Evolutionary conservation across 2,888 invertebrate species (phyloP).

Genomic region (Ethmia dodecea): DNA sequence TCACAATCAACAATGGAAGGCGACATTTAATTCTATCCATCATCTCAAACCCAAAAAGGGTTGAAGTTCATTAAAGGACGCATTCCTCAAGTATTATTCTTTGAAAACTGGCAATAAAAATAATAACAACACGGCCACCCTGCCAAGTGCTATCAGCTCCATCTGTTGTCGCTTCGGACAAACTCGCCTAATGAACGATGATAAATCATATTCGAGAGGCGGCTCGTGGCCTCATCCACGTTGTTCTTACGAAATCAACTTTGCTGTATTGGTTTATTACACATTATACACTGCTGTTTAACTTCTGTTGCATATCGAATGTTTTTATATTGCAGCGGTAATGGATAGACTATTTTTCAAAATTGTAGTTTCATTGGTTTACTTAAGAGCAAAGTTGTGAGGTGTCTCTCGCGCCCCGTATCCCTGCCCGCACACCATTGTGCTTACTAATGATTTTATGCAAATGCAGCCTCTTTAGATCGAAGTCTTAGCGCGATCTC

Average conservation of each 20-base stretch:
- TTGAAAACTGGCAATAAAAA: slow-evolving; percentile 76
- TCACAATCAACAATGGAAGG: slow-evolving; percentile 72
- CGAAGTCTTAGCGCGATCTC: slow-evolving; percentile 77
- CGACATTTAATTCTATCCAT: slow-evolving; percentile 76
- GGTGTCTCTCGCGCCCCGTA: slow-evolving; percentile 65
- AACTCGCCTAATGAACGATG: slow-evolving; percentile 78
- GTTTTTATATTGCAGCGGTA: slow-evolving; percentile 17
- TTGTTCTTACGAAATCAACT: slow-evolving; percentile 41
- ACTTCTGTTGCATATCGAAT: no score
- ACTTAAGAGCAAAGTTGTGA: slow-evolving; percentile 57
- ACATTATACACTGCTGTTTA: slow-evolving; percentile 36
- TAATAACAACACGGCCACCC: slow-evolving; percentile 77
- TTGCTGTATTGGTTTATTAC: slow-evolving; percentile 19
- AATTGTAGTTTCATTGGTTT: slow-evolving; percentile 29
- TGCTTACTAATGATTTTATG: slow-evolving; percentile 79
- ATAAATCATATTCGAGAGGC: slow-evolving; percentile 78
- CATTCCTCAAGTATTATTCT: slow-evolving; percentile 77
- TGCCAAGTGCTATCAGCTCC: slow-evolving; percentile 78
- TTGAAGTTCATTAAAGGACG: slow-evolving; percentile 76
- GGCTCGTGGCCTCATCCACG: slow-evolving; percentile 55
- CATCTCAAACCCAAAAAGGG: slow-evolving; percentile 72
- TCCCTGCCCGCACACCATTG: slow-evolving; percentile 74
- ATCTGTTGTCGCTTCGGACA: slow-evolving; percentile 78
- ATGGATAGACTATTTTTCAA: slow-evolving; percentile 24
- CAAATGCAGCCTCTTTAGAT: slow-evolving; percentile 77